Percentiles rank a stretch among this genome's conserved stretches.
phyloP scores from a whole-genome alignment of 2,113 vertebrate genomes.

The Fulica atra region DNA sequence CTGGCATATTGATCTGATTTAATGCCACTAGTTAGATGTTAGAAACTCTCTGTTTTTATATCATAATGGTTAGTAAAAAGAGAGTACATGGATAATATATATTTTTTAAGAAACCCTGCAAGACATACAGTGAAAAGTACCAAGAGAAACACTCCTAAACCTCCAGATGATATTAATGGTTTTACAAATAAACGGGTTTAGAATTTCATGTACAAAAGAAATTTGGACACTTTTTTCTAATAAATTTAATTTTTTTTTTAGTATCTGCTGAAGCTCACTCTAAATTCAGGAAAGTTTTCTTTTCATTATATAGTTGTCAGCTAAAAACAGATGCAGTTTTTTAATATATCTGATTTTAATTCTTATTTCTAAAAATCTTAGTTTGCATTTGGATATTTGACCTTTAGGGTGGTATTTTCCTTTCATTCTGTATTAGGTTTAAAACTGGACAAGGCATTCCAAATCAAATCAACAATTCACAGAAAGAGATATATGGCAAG shows the following conservation, averaged over 20 bases:
- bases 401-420: constrained; percentile 23
- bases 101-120: background rate
- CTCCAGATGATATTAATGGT: background rate
- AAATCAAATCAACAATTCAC: constrained; percentile 12
- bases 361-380: background rate
- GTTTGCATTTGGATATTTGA: background rate
- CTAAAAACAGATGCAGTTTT: background rate
- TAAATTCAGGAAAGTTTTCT: background rate
- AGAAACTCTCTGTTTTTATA: background rate
- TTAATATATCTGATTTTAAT: background rate
- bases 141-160: background rate
- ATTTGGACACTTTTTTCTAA: background rate
- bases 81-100: background rate
- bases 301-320: background rate
- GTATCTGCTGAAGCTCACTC: background rate
- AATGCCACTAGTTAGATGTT: background rate
- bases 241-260: background rate
- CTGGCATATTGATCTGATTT: background rate
- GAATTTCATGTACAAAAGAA: background rate
- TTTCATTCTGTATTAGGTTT: constrained; percentile 17
- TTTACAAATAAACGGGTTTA: background rate
- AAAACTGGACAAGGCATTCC: background rate
- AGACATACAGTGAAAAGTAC: background rate
- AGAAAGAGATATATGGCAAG: background rate
- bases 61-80: background rate